phyloP scores from a whole-genome alignment of 2,113 vertebrate species.

The Nematolebias whitei region DNA sequence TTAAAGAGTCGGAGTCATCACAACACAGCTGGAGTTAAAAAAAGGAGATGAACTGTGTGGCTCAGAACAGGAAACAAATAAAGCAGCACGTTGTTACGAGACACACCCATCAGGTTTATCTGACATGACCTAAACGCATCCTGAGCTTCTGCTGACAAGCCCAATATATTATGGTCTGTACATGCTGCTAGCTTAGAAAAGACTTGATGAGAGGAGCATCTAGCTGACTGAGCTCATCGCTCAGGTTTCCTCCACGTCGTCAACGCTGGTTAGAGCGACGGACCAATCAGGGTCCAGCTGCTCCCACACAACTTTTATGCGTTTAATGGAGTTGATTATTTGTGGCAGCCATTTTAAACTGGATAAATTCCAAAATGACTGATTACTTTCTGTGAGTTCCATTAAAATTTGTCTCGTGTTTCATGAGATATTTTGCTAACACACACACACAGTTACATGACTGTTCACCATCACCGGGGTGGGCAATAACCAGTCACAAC shows the following conservation, averaged over 20 bases:
- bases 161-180: constrained; percentile 27
- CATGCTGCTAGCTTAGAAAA: constrained; percentile 43
- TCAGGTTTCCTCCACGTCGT: constrained; percentile 56
- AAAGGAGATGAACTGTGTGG: constrained; percentile 9
- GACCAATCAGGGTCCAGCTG: no score
- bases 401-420: no score
- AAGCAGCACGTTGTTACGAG: constrained; percentile 3
- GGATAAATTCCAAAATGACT: no score
- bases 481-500: constrained; percentile 37
- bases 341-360: no score
- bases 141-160: constrained; percentile 26
- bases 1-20: constrained; percentile 59
- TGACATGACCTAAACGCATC: constrained; percentile 8
- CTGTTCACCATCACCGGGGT: no score
- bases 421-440: no score
- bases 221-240: constrained; percentile 33
- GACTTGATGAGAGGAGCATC: constrained; percentile 32
- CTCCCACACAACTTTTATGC: no score
- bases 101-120: constrained; percentile 18
- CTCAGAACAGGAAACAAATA: constrained; percentile 48
- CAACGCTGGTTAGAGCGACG: constrained; percentile 7
- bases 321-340: no score
- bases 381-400: no score
- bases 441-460: no score
- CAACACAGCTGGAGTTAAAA: no score